Conservation (phyloP, 2,797 vertebrate genomes). For the Silurus lanzhouensis region DNA sequence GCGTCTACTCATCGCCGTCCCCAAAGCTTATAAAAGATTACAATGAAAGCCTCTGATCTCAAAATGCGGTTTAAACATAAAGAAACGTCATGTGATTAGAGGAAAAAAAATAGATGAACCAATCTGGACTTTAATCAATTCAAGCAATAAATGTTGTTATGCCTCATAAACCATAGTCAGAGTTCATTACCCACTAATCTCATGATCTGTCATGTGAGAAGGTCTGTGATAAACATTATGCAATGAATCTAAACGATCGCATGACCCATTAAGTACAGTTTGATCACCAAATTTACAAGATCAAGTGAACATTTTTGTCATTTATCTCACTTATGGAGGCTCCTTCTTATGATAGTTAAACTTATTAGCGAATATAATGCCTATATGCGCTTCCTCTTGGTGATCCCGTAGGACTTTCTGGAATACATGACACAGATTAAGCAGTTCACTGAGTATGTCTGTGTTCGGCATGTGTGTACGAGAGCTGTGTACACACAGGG, state of each 20-base stretch:
- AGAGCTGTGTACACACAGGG: slow-evolving; percentile 9
- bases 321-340: slow-evolving; percentile 47
- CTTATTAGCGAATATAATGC: background rate
- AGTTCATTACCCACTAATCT: slow-evolving; percentile 32
- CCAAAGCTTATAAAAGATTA: slow-evolving; percentile 55
- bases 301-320: slow-evolving; percentile 19
- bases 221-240: slow-evolving; percentile 18
- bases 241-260: slow-evolving; percentile 13
- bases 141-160: background rate
- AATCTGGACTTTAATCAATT: slow-evolving; percentile 19
- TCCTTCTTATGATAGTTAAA: slow-evolving; percentile 19
- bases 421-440: slow-evolving; percentile 43
- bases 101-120: background rate
- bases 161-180: slow-evolving; percentile 14
- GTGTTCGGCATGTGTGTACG: slow-evolving; percentile 22
- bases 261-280: slow-evolving; percentile 39
- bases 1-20: slow-evolving; percentile 56
- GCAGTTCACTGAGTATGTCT: background rate
- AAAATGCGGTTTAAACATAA: background rate
- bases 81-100: background rate
- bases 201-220: slow-evolving; percentile 5
- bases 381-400: background rate
- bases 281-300: slow-evolving; percentile 28
- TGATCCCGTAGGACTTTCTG: slow-evolving; percentile 25
- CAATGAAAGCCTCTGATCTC: slow-evolving; percentile 51